Percentiles rank a stretch among this genome's conserved stretches.
phyloP scores from a whole-genome alignment of 2,113 vertebrate genomes.

The Laticauda colubrina region DNA sequence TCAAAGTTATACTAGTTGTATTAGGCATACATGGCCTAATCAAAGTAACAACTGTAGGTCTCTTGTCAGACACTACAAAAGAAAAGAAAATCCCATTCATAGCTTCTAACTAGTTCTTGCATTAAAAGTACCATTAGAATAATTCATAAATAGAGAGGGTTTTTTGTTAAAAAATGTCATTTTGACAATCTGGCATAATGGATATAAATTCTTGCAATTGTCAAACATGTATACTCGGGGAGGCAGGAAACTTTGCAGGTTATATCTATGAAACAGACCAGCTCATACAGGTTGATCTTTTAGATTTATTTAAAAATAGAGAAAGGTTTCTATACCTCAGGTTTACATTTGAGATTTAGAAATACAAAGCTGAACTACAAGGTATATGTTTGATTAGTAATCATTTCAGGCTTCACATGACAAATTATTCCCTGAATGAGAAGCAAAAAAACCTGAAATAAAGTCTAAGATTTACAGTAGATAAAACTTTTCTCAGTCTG shows the following conservation, averaged over 20 bases:
- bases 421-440: background rate
- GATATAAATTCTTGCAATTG: background rate
- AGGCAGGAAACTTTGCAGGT: background rate
- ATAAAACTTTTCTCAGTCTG: background rate
- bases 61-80: background rate
- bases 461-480: background rate
- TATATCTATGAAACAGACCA: background rate
- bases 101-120: background rate
- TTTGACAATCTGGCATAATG: background rate
- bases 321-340: background rate
- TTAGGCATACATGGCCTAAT: too few species aligned
- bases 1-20: too few species aligned
- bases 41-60: background rate
- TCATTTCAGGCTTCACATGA: background rate
- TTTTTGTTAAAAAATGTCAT: background rate
- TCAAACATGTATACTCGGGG: too few species aligned
- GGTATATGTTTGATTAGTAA: background rate
- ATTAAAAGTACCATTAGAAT: background rate
- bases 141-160: background rate
- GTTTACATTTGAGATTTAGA: background rate
- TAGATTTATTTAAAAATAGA: background rate
- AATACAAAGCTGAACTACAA: slow-evolving; percentile 1
- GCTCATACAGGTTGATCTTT: background rate
- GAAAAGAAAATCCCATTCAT: background rate
- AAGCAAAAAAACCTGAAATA: background rate